Evolutionary conservation across 2,113 vertebrate species (phyloP), one percentile per base, ranked within the genome.

Genomic region (Lepus timidus): DNA sequence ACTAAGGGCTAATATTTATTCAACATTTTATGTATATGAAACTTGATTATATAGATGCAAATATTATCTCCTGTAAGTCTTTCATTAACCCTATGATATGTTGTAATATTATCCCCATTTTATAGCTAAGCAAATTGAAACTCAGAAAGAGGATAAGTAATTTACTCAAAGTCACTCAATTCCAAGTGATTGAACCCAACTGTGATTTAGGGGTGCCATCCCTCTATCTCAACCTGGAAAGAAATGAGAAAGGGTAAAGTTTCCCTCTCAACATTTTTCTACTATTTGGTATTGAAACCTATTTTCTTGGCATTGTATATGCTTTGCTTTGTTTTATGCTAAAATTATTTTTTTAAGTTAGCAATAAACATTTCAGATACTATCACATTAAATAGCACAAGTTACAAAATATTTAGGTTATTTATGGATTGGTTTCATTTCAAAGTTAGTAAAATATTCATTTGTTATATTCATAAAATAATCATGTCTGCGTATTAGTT

Each of bases 301-400:
- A 22, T 85, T 74, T 67, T 52, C 58, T 87, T 55, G 58, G 6
- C 39, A 39, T 39, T 82, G 23, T 79, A 61, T 36, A 70, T 44
- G 17, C 27, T 70, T 93, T 85, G 58, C 49, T 88, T 92, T 85
- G 90, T 88, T 95, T 93, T 76, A 73, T 29, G 22, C 44, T 67
- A 88, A 91, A 90, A 71, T 71, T 11, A 12, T 9, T 1, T 73
- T 81, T 84, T 94, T 71, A 16, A 90, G 52, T 85, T 62, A 88
- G 67, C 17, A 51, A 19, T 14, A 52, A 80, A 17, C 76, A 87
- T 86, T 90, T 90, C 36, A 84, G 13, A 55, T 58, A 20, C 22
- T 7, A 58, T 82, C 22, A 67, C n/a, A 68, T 68, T 65, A 76
- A 88, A 52, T 94, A 75, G 55, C 23, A 14, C 70, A 65, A 81